Evolutionary conservation across 2,888 invertebrate species (phyloP).

Genomic region (Muschampia plurimacula): DNA sequence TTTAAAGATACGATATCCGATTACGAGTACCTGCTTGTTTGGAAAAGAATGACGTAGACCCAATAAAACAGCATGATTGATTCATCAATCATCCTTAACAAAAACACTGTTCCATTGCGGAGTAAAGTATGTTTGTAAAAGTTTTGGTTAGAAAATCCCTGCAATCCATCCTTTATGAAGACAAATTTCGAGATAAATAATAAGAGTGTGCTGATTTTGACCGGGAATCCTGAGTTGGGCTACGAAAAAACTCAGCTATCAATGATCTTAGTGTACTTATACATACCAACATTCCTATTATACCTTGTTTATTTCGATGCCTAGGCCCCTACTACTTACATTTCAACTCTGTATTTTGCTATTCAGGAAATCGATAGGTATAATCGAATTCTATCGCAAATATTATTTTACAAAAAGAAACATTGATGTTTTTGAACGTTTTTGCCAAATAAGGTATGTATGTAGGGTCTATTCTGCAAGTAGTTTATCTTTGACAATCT

Average conservation of each 20-base stretch:
- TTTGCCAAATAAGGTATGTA: not conserved
- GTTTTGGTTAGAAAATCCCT: not conserved
- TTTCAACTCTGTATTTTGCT: too few species aligned
- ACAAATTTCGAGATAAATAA: not conserved
- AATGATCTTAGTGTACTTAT: too few species aligned
- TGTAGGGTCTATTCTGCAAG: not conserved
- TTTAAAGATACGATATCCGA: not conserved
- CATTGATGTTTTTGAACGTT: too few species aligned
- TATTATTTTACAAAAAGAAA: too few species aligned
- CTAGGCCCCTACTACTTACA: too few species aligned
- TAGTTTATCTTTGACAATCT: conserved; percentile 61
- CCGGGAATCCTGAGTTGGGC: not conserved
- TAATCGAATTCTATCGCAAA: too few species aligned
- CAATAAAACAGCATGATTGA: not conserved
- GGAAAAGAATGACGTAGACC: not conserved
- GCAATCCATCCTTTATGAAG: not conserved
- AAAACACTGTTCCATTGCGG: not conserved
- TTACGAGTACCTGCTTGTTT: not conserved
- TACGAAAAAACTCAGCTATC: not conserved
- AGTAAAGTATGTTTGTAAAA: not conserved
- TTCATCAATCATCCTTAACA: not conserved
- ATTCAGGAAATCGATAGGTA: too few species aligned
- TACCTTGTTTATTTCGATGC: too few species aligned
- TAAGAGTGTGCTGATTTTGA: not conserved
- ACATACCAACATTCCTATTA: too few species aligned